Evolutionary conservation across 2,113 vertebrate species (phyloP).

Genomic region (Morone saxatilis): DNA sequence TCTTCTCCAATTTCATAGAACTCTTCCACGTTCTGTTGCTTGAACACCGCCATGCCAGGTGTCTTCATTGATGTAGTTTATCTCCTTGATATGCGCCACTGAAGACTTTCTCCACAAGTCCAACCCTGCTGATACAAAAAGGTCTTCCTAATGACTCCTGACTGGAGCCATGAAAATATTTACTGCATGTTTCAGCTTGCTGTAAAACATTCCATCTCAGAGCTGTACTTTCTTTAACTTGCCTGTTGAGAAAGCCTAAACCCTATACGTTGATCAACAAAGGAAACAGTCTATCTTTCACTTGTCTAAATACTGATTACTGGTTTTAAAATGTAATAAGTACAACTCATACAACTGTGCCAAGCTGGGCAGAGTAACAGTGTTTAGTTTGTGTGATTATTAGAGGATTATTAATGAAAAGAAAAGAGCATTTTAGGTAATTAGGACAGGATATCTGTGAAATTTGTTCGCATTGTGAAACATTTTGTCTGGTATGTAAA

Average conservation of each 20-base stretch:
- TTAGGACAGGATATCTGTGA: conserved; percentile 55
- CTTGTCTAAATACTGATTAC: conserved; percentile 22
- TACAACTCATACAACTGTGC: conserved; percentile 16
- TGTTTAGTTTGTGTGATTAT: conserved; percentile 43
- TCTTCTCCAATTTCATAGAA: conserved; percentile 92
- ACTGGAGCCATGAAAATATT: conserved; percentile 34
- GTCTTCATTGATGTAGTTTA: conserved; percentile 87
- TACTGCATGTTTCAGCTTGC: conserved; percentile 72
- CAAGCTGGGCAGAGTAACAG: conserved; percentile 26
- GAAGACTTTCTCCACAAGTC: conserved; percentile 28
- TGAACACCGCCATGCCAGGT: conserved; percentile 92
- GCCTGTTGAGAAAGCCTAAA: not conserved
- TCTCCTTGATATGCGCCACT: conserved; percentile 45
- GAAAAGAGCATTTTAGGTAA: conserved; percentile 59
- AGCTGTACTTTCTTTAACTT: conserved; percentile 49
- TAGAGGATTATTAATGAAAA: conserved; percentile 60
- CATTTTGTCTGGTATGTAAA: conserved; percentile 10
- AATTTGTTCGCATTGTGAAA: conserved; percentile 54
- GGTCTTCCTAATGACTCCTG: conserved; percentile 32
- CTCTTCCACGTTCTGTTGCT: conserved; percentile 95
- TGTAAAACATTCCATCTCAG: conserved; percentile 58
- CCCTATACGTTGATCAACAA: not conserved
- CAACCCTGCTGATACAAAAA: conserved; percentile 57
- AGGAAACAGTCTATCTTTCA: conserved; percentile 7
- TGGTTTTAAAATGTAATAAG: not conserved